These are phyloP conservation scores for Slavum lentiscoides DNA, from an alignment of 2,888 invertebrate species.

Conservation along the genomic window DNA sequence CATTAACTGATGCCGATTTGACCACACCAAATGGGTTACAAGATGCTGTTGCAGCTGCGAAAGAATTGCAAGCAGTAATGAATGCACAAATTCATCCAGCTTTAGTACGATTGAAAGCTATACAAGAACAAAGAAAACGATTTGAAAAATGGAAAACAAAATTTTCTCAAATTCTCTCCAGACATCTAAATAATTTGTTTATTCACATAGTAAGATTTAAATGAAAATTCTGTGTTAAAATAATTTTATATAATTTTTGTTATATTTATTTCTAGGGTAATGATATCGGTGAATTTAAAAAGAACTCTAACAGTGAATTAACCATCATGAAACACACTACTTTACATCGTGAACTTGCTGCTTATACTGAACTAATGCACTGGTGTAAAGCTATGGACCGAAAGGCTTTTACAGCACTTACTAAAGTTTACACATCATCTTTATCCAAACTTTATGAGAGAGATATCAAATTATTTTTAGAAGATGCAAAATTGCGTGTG, in stretches of 20 bases:
- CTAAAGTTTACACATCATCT: constrained; percentile 78
- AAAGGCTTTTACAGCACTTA: constrained; percentile 78
- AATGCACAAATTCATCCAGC: constrained; percentile 70
- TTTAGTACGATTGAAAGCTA: constrained; percentile 71
- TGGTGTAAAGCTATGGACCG: constrained; percentile 87
- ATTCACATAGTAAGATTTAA: constrained; percentile 75
- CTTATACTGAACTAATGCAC: constrained; percentile 88
- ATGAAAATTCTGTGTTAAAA: not conserved
- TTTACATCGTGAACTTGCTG: constrained; percentile 83
- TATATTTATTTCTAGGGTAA: constrained; percentile 63
- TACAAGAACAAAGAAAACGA: constrained; percentile 78
- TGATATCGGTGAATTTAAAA: constrained; percentile 70
- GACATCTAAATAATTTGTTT: constrained; percentile 92
- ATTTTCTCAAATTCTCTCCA: constrained; percentile 80
- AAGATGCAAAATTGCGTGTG: constrained; percentile 66
- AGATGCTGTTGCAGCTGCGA: constrained; percentile 72
- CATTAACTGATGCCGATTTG: constrained; percentile 74
- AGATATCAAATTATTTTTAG: constrained; percentile 78
- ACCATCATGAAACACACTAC: constrained; percentile 75
- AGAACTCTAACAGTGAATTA: constrained; percentile 64
- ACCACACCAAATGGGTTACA: constrained; percentile 67
- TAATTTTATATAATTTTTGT: constrained; percentile 48
- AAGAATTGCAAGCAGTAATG: constrained; percentile 75
- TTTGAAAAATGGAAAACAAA: constrained; percentile 77
- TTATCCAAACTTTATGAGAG: constrained; percentile 87